Percentiles rank a stretch among this genome's conserved stretches.
Conservation (phyloP, 2,797 vertebrate genomes). For the Rhincodon typus region DNA sequence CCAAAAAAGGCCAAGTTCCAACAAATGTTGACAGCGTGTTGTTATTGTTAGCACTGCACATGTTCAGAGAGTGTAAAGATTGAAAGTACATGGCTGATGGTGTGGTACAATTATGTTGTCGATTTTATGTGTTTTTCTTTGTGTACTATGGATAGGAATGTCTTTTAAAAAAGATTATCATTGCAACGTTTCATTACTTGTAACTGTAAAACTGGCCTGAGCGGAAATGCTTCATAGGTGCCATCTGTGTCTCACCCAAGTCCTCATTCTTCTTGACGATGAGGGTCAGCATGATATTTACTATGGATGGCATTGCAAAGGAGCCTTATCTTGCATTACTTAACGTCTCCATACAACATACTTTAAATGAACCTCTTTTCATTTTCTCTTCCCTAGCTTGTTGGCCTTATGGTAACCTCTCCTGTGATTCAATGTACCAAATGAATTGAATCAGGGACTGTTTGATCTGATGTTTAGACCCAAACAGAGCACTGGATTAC, state of each 20-base stretch:
- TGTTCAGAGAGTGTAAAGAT: neutral
- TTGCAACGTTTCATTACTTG: neutral
- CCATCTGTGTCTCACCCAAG: neutral
- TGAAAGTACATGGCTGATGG: neutral
- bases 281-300: neutral
- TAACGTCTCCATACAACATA: neutral
- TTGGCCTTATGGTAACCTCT: neutral
- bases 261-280: neutral
- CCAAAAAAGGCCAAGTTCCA: neutral
- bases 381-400: neutral
- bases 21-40: neutral
- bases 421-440: neutral
- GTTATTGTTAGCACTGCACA: neutral
- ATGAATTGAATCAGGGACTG: neutral
- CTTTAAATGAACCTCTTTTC: neutral
- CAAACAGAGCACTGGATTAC: neutral
- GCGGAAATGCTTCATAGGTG: neutral
- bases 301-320: neutral
- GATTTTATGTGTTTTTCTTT: neutral
- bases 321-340: neutral
- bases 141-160: neutral
- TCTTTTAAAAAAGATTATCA: neutral
- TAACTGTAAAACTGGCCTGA: neutral
- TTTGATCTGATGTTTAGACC: neutral
- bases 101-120: neutral